A percentile compares a stretch with the other conserved stretches of the same genome.
These are phyloP conservation scores for Thaleichthys pacificus DNA, from an alignment of 2,797 vertebrate species.

Conservation along the genomic window DNA sequence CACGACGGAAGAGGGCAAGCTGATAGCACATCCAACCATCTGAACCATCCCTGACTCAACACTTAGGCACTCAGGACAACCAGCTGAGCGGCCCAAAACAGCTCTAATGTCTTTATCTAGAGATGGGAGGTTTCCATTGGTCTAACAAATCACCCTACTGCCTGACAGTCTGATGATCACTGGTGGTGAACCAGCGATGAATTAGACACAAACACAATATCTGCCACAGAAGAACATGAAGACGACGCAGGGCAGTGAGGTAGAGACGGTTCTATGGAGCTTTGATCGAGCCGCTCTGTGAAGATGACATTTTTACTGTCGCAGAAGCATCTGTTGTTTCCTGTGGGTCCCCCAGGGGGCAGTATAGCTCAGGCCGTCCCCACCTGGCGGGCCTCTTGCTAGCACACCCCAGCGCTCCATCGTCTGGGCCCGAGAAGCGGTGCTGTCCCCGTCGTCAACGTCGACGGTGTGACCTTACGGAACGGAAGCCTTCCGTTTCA, in stretches of 20 bases:
- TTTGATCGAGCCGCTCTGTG: neutral
- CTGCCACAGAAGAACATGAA: neutral
- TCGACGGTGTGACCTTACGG: constrained; percentile 12
- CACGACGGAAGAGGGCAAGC: no score
- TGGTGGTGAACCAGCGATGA: neutral
- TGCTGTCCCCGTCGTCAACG: constrained; percentile 1
- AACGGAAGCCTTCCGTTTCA: constrained; percentile 22
- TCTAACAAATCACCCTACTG: neutral
- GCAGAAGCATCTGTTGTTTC: constrained; percentile 8
- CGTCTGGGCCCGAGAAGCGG: neutral
- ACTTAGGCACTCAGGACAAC: neutral
- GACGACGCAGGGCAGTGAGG: neutral
- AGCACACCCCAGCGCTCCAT: constrained; percentile 16
- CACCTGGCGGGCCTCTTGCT: neutral
- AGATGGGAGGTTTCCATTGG: neutral
- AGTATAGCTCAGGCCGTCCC: neutral
- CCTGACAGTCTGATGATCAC: neutral
- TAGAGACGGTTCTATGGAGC: no score
- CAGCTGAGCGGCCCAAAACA: neutral
- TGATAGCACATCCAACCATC: no score
- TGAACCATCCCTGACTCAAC: no score
- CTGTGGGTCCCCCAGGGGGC: neutral
- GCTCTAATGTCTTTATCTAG: neutral
- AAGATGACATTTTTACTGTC: constrained; percentile 2
- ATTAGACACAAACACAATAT: neutral